Conservation (phyloP, 2,888 invertebrate species). For the Melipona beecheii region DNA sequence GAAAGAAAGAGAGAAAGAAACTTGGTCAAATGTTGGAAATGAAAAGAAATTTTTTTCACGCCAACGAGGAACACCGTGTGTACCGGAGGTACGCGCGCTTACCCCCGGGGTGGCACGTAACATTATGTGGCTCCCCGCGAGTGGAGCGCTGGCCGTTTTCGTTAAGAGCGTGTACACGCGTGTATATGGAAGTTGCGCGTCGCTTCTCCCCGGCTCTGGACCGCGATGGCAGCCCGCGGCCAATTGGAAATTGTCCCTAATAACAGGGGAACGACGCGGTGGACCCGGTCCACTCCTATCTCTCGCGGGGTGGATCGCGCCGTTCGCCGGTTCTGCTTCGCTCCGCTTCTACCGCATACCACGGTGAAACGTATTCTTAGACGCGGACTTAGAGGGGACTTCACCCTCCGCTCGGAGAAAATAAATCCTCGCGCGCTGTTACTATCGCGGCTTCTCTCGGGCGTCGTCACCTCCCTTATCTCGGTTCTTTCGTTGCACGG, state of each 20-base stretch:
- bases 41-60: neutral
- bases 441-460: neutral
- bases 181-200: constrained; percentile 32
- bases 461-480: neutral
- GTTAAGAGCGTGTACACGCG: constrained; percentile 28
- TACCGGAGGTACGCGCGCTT: constrained; percentile 47
- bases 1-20: too few species aligned
- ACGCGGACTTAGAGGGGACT: neutral
- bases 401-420: neutral
- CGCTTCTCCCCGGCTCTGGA: constrained; percentile 49
- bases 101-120: constrained; percentile 78
- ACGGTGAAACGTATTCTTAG: constrained; percentile 77
- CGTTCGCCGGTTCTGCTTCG: constrained; percentile 52
- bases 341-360: constrained; percentile 69
- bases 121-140: constrained; percentile 73
- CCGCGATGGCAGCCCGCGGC: constrained; percentile 78
- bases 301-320: constrained; percentile 73
- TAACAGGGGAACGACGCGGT: constrained; percentile 81
- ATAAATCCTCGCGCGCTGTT: neutral
- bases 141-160: constrained; percentile 42
- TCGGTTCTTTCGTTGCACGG: neutral
- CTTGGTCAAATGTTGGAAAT: too few species aligned
- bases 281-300: constrained; percentile 79
- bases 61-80: constrained; percentile 4
- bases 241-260: constrained; percentile 84